Conservation (phyloP, 2,797 vertebrate genomes). For the Pseudocheirus occidentalis region DNA sequence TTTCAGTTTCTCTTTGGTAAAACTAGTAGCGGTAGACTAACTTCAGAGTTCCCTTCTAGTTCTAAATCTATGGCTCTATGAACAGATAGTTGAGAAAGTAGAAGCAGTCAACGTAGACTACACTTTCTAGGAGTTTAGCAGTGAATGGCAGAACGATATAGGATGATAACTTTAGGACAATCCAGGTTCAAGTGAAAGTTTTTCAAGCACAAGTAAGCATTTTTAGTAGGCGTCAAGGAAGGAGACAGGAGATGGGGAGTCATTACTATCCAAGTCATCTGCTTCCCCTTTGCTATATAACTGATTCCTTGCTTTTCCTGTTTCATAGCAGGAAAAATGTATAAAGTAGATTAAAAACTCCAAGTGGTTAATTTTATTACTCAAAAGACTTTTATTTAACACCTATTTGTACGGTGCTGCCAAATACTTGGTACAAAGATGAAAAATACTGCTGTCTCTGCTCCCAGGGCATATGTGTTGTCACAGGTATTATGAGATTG, state of each 20-base stretch:
- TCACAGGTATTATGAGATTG: neutral
- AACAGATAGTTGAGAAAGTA: neutral
- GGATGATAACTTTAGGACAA: neutral
- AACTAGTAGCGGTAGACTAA: neutral
- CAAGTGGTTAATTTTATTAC: neutral
- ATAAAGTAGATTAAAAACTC: neutral
- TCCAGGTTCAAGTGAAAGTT: neutral
- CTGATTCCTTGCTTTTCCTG: conserved; percentile 58
- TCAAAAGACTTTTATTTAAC: neutral
- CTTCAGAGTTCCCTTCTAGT: neutral
- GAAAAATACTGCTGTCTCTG: neutral
- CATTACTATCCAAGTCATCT: conserved; percentile 63
- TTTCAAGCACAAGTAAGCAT: neutral
- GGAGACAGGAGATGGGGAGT: neutral
- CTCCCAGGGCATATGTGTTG: neutral
- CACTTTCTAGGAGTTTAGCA: neutral
- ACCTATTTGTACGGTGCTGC: neutral
- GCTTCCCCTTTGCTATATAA: conserved; percentile 71
- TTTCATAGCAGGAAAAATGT: neutral
- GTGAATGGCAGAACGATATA: neutral
- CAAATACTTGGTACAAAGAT: neutral
- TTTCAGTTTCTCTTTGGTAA: too few species aligned
- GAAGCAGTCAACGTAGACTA: neutral
- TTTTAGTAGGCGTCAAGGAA: neutral
- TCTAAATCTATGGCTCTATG: neutral